Base-by-base conservation (phyloP, 2,888 invertebrate species). In the Vesta saturnalis region DNA sequence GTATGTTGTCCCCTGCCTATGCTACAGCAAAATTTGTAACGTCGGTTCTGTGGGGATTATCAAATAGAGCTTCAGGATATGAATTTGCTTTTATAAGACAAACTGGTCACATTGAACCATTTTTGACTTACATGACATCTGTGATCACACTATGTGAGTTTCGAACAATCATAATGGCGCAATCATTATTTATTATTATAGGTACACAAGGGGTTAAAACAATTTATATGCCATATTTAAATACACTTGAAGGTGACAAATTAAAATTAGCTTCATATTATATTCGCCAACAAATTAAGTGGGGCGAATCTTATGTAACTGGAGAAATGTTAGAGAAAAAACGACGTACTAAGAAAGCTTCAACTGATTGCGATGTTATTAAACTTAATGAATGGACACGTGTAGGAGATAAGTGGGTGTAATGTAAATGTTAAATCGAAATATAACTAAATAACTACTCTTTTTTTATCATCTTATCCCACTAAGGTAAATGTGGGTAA, bases 11-110 rank as follows among this genome's bases (percentile, higher is more conserved):
- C 0, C 75, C 77, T 4, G 83, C 82, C 1, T 77, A 80, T 61
- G 81, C 78, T 0, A 77, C 79, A 49, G 76, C 80, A n/a, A 76
- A 82, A 35, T 82, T 83, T 69, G 72, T 82, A 2, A 79, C 77
- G 49, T 75, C 77, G 5, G 73, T 83, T 46, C 61, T 81, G 19
- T 79, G 76, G 69, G 83, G 81, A 0, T 54, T 82, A 3, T 72
- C 71, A 60, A 82, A 82, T 3, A 76, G 79, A 10, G 73, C 73
- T 1, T 77, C 78, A 55, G 77, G 81, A 52, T 77, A 80, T 2
- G 84, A 83, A 61, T 82, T 81, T 67, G 82, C 82, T 47, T 84
- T 79, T 73, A 81, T 84, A 6, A 72, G 77, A 18, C 84, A 84
- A 76, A 76, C 77, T 0, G 81, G 80, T 1, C 81, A 82, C 59